These are phyloP conservation scores for Oedothorax gibbosus DNA, from an alignment of 1,140 invertebrate genomes.

Conservation along the genomic window DNA sequence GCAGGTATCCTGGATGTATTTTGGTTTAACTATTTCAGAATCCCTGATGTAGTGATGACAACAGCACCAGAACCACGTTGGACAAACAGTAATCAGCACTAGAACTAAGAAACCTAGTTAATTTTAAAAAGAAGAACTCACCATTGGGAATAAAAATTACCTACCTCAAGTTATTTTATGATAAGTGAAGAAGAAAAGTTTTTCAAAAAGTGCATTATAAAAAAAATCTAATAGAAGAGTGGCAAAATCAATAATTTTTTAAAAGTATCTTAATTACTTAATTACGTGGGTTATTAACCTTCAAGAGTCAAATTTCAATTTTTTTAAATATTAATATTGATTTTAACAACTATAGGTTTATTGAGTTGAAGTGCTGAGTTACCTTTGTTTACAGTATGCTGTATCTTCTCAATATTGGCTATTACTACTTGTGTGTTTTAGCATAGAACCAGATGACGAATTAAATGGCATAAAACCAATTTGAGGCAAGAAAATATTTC, in stretches of 20 bases:
- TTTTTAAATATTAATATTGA: neutral
- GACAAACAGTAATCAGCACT: constrained; percentile 4
- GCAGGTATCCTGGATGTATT: constrained; percentile 14
- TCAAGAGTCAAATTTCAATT: neutral
- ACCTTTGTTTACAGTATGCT: constrained; percentile 11
- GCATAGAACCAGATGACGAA: constrained; percentile 37
- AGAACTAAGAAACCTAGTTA: constrained; percentile 17
- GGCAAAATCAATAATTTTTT: too few species aligned
- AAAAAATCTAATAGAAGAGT: too few species aligned
- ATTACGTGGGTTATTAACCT: neutral
- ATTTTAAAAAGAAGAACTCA: too few species aligned
- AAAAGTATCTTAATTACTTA: neutral
- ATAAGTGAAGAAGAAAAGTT: too few species aligned
- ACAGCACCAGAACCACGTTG: constrained; percentile 44
- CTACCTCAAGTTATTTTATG: too few species aligned
- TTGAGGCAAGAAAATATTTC: constrained; percentile 58
- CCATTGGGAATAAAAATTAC: too few species aligned
- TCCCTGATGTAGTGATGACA: constrained; percentile 57
- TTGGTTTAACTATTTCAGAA: constrained; percentile 49
- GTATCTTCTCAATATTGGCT: constrained; percentile 8
- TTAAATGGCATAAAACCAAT: constrained; percentile 45
- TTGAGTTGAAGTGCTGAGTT: neutral
- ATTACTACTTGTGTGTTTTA: constrained; percentile 24
- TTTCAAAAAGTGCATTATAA: too few species aligned
- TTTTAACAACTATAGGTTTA: constrained; percentile 4